Percentiles rank a stretch among this genome's conserved stretches.
Conservation (phyloP, 2,888 invertebrate genomes). For the Dione juno region DNA sequence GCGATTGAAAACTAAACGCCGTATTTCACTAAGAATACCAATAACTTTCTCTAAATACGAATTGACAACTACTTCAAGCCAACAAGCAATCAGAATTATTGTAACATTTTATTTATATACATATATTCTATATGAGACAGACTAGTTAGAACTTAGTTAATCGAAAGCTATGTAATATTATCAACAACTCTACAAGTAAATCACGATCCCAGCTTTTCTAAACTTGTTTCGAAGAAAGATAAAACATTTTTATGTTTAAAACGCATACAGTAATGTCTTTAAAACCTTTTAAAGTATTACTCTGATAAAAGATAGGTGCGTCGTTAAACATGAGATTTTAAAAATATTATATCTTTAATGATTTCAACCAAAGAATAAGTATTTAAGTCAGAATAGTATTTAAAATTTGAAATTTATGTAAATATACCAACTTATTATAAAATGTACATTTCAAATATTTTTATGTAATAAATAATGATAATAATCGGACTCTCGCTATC, state of each 20-base stretch:
- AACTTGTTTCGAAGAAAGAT: constrained; percentile 36
- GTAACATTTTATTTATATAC: too few relatives aligned
- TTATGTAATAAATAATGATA: too few relatives aligned
- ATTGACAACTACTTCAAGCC: too few relatives aligned
- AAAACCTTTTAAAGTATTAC: constrained; percentile 40
- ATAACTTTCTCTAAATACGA: too few relatives aligned
- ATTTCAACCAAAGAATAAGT: background rate
- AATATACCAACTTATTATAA: background rate
- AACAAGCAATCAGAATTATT: too few relatives aligned
- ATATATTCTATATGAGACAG: background rate
- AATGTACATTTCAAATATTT: too few relatives aligned
- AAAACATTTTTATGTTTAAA: constrained; percentile 35
- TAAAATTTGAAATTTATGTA: background rate
- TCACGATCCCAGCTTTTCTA: constrained; percentile 20
- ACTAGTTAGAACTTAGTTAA: background rate
- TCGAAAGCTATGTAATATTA: constrained; percentile 15
- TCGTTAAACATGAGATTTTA: constrained; percentile 21
- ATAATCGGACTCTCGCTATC: too few relatives aligned
- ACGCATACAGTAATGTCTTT: constrained; percentile 13
- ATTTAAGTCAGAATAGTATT: constrained; percentile 5
- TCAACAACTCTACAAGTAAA: constrained; percentile 6
- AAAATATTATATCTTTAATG: constrained; percentile 6
- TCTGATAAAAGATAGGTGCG: constrained; percentile 36
- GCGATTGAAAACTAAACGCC: too few relatives aligned
- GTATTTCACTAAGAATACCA: too few relatives aligned